Evolutionary conservation across 2,888 invertebrate genomes (phyloP), one percentile per base, ranked within the genome.

Genomic region (Cataglyphis albicans): DNA sequence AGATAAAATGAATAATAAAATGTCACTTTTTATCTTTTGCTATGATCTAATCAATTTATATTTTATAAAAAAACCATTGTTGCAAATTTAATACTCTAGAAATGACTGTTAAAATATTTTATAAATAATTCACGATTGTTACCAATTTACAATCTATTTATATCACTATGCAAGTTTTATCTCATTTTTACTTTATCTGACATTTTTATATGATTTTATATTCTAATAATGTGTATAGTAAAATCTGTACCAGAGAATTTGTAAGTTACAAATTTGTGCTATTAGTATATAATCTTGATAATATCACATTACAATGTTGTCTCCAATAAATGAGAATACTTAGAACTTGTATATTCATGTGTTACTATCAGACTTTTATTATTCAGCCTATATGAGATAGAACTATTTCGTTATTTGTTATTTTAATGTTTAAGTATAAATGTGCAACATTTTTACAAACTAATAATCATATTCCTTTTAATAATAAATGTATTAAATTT

Each of bases 21-120:
- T 21, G 35, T 38, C 75, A 44, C 41, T 72, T 57, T 57, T 55
- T 75, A 75, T 74, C 44, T 52, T 88, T 64, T 67, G 55, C 48
- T 78, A 59, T 18, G 41, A 70, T 48, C 25, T 61, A 74, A 52
- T 35, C n/a, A 75, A 61, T 25, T 52, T 70, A 21, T 81, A 65
- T 29, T 75, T 67, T 57, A 81, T 29, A 48, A 57, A 3, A 12
- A 44, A 35, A 44, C 80, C 48, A 21, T 48, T n/a, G 10, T 81
- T 72, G 41, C 63, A 74, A 18, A 21, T 65, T 25, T 63, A 25
- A 12, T 61, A 61, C 29, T 72, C 12, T 48, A 10, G 7, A 48
- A 38, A 29, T n/a, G 15, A 1, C 15, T 21, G 52, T 10, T 55
- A 41, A 25, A 41, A 38, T n/a, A 3, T 29, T 64, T 38, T 61